Conservation (phyloP, 1,140 invertebrate genomes). For the Macrosteles quadrilineatus region DNA sequence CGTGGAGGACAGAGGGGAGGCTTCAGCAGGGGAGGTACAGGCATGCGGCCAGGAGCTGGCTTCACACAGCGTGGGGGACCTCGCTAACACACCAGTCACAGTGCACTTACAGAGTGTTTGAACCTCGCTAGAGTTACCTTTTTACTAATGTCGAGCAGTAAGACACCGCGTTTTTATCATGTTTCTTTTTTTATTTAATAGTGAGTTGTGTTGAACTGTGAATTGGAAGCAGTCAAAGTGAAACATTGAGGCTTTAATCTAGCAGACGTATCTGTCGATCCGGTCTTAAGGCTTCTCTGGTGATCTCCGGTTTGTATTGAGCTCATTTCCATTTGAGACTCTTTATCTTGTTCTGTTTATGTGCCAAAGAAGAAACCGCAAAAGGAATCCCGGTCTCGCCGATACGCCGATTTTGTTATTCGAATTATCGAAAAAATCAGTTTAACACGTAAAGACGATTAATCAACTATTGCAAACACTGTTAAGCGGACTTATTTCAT, state of each 20-base stretch:
- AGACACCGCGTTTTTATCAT: constrained; percentile 16
- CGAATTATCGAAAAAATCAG: neutral
- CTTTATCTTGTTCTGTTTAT: neutral
- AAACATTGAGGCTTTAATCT: neutral
- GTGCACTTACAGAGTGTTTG: neutral
- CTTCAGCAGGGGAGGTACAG: constrained; percentile 20
- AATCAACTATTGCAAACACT: neutral
- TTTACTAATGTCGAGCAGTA: constrained; percentile 17
- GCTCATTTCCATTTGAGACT: constrained; percentile 11
- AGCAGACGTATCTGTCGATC: too few relatives aligned
- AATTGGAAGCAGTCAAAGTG: neutral
- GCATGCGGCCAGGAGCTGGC: neutral
- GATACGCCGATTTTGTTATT: neutral
- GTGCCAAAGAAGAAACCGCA: constrained; percentile 20
- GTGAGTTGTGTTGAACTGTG: constrained; percentile 10
- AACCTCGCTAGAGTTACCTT: constrained; percentile 24
- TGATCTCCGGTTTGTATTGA: constrained; percentile 11
- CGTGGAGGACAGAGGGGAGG: constrained; percentile 30
- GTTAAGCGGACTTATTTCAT: neutral
- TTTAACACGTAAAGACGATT: constrained; percentile 3
- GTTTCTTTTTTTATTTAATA: constrained; percentile 2
- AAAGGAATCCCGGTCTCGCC: neutral
- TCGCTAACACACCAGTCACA: constrained; percentile 24
- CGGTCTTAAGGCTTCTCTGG: neutral
- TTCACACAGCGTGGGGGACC: constrained; percentile 8